Base-by-base conservation (phyloP, 1,140 invertebrate genomes). In the Drosophila bocqueti region DNA sequence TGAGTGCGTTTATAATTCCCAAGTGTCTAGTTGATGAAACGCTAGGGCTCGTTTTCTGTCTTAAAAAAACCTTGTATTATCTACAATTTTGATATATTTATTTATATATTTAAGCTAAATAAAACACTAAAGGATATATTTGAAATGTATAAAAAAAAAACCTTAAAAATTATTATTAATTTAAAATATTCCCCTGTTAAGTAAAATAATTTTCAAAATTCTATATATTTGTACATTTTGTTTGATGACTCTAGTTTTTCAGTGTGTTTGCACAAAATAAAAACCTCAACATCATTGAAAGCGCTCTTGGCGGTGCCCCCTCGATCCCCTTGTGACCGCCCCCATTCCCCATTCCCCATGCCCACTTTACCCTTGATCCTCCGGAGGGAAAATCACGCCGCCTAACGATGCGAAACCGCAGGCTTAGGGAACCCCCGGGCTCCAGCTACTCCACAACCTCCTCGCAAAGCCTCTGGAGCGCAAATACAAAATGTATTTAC, bases 401-500 rank as follows among this genome's bases (percentile, higher is more conserved):
- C 47, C 64, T 54, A 83, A 74, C 78, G 55, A 80, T 60, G 54
- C 54, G 42, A 59, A 55, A 81, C 76, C 81, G 47, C 81, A 76
- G 65, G 67, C 57, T 71, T 31, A 52, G 54, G 34, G 18, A 24
- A 45, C 16, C 24, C 9, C 63, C 24, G 45, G 31, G 42, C 21
- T 2, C 38, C n/a, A 18, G 47, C 42, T 21, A 13, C 43, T 18
- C 29, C 45, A 47, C 36, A 21, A 31, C 47, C 24, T 45, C 50
- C 29, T 18, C 36, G 43, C 36, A 45, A 69, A 57, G 57, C 46
- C 63, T 11, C 18, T 16, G 34, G 36, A 31, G 16, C 59, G 58
- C 54, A 76, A 80, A 81, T 61, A 54, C 54, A 45, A 84, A 84
- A 85, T 85, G 60, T 74, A 81, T 85, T 84, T 85, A 42, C 78